Evolutionary conservation across 2,888 invertebrate species (phyloP).

Genomic region (Eledone cirrhosa): DNA sequence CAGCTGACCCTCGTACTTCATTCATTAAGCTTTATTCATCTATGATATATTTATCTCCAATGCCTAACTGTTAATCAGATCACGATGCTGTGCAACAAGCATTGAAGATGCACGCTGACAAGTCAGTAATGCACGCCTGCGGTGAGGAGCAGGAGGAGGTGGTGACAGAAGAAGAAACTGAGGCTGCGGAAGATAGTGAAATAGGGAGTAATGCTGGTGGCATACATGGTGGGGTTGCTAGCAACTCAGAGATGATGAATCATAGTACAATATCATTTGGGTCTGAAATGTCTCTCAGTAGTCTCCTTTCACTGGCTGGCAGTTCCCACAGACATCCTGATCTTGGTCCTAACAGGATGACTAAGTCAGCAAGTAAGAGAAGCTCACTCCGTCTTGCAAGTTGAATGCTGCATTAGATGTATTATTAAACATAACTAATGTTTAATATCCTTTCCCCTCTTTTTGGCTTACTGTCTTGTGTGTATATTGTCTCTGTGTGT

Average conservation of each 20-base stretch:
- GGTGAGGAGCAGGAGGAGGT: slow-evolving; percentile 10
- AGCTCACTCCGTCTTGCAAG: too few relatives aligned
- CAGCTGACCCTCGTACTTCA: too few relatives aligned
- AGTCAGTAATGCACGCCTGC: not conserved
- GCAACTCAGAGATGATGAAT: not conserved
- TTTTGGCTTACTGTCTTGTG: too few relatives aligned
- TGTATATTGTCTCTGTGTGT: too few relatives aligned
- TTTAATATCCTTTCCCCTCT: too few relatives aligned
- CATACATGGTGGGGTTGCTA: too few relatives aligned
- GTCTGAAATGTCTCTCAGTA: slow-evolving; percentile 21
- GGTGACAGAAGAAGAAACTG: too few relatives aligned
- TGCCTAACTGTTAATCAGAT: not conserved
- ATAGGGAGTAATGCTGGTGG: not conserved
- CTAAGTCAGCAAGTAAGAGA: slow-evolving; percentile 24
- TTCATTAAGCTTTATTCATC: too few relatives aligned
- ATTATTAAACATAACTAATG: too few relatives aligned
- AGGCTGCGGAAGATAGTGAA: slow-evolving; percentile 4
- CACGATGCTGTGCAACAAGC: slow-evolving; percentile 24
- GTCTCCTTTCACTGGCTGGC: slow-evolving; percentile 3
- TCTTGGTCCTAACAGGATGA: slow-evolving; percentile 25
- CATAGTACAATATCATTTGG: not conserved
- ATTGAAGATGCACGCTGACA: slow-evolving; percentile 23
- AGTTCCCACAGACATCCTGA: slow-evolving; percentile 19
- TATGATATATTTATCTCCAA: too few relatives aligned
- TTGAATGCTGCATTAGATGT: too few relatives aligned